Conservation (phyloP, 2,113 vertebrate genomes). For the Aldabrachelys gigantea region DNA sequence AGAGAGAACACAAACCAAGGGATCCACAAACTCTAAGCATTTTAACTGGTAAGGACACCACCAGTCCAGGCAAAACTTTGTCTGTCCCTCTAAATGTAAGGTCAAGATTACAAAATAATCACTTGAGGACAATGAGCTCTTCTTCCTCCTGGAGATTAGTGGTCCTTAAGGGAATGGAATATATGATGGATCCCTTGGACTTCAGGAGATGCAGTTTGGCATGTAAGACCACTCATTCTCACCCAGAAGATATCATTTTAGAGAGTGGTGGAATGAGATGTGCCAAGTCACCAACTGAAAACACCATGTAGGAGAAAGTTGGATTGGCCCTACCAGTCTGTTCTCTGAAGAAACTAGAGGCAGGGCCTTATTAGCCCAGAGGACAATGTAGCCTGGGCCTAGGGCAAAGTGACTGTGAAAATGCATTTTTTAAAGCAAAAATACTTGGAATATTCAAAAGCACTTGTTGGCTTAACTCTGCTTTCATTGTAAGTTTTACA, state of each 20-base stretch:
- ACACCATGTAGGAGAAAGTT: not conserved
- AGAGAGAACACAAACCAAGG: not conserved
- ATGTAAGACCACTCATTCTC: rapidly evolving
- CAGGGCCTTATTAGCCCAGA: not conserved
- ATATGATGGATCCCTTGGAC: rapidly evolving
- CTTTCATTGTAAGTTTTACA: not conserved
- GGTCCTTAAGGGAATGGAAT: not conserved
- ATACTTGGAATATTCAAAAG: not conserved
- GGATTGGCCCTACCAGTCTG: not conserved
- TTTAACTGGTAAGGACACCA: not conserved
- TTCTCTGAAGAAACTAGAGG: not conserved
- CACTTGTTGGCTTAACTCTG: not conserved
- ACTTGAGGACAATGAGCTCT: not conserved
- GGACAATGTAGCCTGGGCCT: not conserved
- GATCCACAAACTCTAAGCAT: not conserved
- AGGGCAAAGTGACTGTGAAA: not conserved
- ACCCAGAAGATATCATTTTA: not conserved
- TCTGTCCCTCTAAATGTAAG: not conserved
- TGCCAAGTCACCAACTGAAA: not conserved
- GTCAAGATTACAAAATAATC: not conserved
- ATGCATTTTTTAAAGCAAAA: not conserved
- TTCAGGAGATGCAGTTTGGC: not conserved
- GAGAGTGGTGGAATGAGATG: not conserved
- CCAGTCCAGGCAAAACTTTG: not conserved
- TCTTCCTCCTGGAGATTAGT: not conserved